phyloP scores from a whole-genome alignment of 2,888 invertebrate genomes.

The Parelbella ahira region DNA sequence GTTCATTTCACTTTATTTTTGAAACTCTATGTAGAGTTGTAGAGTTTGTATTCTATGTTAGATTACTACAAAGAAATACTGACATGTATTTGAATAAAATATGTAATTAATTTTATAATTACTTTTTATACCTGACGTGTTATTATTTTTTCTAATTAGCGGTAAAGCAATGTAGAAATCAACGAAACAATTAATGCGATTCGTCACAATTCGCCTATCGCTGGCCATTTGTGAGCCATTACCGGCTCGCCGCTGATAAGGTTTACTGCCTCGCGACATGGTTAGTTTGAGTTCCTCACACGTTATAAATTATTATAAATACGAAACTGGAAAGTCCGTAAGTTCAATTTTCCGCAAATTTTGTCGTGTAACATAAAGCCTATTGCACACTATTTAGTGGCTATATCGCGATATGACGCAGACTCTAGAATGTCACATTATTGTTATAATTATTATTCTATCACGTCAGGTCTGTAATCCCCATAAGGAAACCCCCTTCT shows the following conservation, averaged over 20 bases:
- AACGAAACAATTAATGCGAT: constrained; percentile 65
- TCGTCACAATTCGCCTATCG: constrained; percentile 62
- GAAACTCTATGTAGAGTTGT: no score
- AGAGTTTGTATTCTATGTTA: no score
- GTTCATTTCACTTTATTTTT: no score
- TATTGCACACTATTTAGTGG: constrained; percentile 21
- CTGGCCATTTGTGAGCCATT: constrained; percentile 65
- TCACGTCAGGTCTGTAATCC: no score
- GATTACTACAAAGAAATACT: no score
- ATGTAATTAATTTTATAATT: no score
- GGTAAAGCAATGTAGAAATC: constrained; percentile 36
- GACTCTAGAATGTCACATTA: no score
- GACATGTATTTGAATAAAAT: no score
- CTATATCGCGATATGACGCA: no score
- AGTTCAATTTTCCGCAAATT: constrained; percentile 78
- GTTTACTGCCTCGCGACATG: constrained; percentile 69
- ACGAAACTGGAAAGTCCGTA: constrained; percentile 56
- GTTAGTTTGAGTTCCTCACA: constrained; percentile 74
- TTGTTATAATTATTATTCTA: no score
- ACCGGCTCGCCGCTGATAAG: constrained; percentile 67
- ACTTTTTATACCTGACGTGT: constrained; percentile 15
- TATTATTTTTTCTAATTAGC: constrained; percentile 17
- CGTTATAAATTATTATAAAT: constrained; percentile 75
- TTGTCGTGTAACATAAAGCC: constrained; percentile 65
- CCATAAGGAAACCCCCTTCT: no score